phyloP scores from a whole-genome alignment of 2,888 invertebrate species.

The Platycheirus albimanus region DNA sequence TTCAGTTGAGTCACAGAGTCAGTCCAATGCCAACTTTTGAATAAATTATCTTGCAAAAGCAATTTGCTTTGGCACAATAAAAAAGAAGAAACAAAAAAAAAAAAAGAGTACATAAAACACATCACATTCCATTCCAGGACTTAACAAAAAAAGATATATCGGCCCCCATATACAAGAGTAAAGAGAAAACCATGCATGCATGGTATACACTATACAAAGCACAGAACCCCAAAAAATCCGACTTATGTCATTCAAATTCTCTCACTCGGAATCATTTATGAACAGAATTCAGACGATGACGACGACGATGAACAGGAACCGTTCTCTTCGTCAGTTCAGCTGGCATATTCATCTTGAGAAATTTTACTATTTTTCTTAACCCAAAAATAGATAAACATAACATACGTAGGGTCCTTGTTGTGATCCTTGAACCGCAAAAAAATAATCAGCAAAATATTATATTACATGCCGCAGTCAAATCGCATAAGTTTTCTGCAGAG shows the following conservation, averaged over 20 bases:
- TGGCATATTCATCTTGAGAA: conserved; percentile 56
- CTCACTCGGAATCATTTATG: conserved; percentile 72
- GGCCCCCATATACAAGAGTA: conserved; percentile 26
- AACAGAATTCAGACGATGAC: neutral
- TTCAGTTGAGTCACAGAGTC: conserved; percentile 59
- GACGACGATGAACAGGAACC: conserved; percentile 29
- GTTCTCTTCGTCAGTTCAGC: conserved; percentile 17
- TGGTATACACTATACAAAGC: too few species aligned
- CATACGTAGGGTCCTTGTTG: conserved; percentile 56
- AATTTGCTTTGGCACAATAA: conserved; percentile 59
- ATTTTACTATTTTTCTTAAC: conserved; percentile 57
- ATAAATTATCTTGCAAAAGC: conserved; percentile 72
- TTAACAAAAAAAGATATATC: conserved; percentile 34
- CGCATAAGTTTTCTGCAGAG: conserved; percentile 37
- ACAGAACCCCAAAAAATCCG: conserved; percentile 59
- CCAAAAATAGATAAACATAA: conserved; percentile 45
- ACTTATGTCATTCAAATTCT: conserved; percentile 71
- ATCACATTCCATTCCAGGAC: conserved; percentile 40
- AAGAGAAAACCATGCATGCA: conserved; percentile 33
- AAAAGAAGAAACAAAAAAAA: neutral
- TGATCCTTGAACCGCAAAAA: conserved; percentile 72
- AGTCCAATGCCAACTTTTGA: conserved; percentile 67
- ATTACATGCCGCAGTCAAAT: conserved; percentile 22
- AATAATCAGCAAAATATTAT: conserved; percentile 69
- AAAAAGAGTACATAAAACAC: conserved; percentile 48